These are phyloP conservation scores for Metaphire vulgaris DNA, from an alignment of 1,140 invertebrate genomes.

Conservation along the genomic window DNA sequence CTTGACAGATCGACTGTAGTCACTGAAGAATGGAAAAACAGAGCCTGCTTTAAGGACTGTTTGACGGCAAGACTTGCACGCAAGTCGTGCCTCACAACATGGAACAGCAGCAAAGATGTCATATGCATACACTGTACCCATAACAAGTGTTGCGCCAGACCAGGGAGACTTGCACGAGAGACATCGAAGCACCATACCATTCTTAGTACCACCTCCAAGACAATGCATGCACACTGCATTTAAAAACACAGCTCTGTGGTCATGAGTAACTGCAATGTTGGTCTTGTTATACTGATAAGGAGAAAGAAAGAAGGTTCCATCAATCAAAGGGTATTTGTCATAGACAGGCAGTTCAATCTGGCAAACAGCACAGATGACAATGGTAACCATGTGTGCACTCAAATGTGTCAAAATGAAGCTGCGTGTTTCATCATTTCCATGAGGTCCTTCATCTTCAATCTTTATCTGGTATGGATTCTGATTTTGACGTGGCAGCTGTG, in stretches of 20 bases:
- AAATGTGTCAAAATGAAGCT: slow-evolving; percentile 47
- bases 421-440: slow-evolving; percentile 89
- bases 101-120: slow-evolving; percentile 94
- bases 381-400: slow-evolving; percentile 35
- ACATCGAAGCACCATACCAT: slow-evolving; percentile 63
- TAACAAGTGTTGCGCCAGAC: slow-evolving; percentile 64
- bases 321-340: slow-evolving; percentile 81
- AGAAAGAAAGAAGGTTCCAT: slow-evolving; percentile 82
- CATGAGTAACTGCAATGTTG: neutral
- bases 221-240: slow-evolving; percentile 51
- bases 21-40: slow-evolving; percentile 82
- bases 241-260: slow-evolving; percentile 61
- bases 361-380: slow-evolving; percentile 65
- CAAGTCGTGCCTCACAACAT: slow-evolving; percentile 84
- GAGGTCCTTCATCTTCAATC: slow-evolving; percentile 91
- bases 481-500: slow-evolving; percentile 82
- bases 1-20: slow-evolving; percentile 83
- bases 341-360: slow-evolving; percentile 81
- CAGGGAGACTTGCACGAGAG: slow-evolving; percentile 68
- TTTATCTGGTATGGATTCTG: slow-evolving; percentile 74
- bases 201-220: slow-evolving; percentile 1
- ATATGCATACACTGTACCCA: slow-evolving; percentile 92
- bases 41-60: slow-evolving; percentile 43
- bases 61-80: slow-evolving; percentile 51
- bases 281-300: slow-evolving; percentile 20